phyloP scores from a whole-genome alignment of 2,888 invertebrate species.

The Ophonus ardosiacus region DNA sequence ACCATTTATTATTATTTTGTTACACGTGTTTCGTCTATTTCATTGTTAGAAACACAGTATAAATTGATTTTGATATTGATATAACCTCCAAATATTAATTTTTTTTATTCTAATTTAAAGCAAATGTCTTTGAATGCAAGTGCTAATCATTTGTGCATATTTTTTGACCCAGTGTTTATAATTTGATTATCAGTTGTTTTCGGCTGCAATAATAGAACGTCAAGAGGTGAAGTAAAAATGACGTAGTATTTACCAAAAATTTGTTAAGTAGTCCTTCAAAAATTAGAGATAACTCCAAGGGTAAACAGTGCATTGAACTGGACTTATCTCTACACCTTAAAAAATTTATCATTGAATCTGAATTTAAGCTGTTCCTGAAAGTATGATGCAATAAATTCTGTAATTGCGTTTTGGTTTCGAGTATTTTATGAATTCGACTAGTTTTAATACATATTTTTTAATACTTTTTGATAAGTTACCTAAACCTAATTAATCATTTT shows the following conservation, averaged over 20 bases:
- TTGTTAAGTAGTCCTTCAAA: slow-evolving; percentile 18
- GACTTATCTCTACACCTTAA: not conserved
- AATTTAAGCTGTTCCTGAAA: slow-evolving; percentile 5
- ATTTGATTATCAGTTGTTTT: slow-evolving; percentile 39
- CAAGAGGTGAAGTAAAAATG: slow-evolving; percentile 26
- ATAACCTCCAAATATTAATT: too few relatives aligned
- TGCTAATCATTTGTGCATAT: not conserved
- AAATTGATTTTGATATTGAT: too few relatives aligned
- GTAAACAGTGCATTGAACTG: slow-evolving; percentile 34
- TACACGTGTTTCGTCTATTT: too few relatives aligned
- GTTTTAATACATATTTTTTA: too few relatives aligned
- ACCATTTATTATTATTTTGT: too few relatives aligned
- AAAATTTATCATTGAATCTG: slow-evolving; percentile 3
- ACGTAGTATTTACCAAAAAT: slow-evolving; percentile 17
- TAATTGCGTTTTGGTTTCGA: not conserved
- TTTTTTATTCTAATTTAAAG: too few relatives aligned
- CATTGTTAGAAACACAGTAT: too few relatives aligned
- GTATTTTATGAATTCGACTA: not conserved
- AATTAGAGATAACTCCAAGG: slow-evolving; percentile 22
- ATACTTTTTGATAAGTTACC: slow-evolving; percentile 4
- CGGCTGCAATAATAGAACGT: not conserved
- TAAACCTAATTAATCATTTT: slow-evolving; percentile 14
- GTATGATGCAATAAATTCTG: not conserved
- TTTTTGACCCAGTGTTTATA: slow-evolving; percentile 3
- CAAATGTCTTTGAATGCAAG: not conserved